Percentiles rank a stretch among this genome's conserved stretches.
Conservation (phyloP, 2,113 vertebrate genomes). For the Cheirogaleus medius region DNA sequence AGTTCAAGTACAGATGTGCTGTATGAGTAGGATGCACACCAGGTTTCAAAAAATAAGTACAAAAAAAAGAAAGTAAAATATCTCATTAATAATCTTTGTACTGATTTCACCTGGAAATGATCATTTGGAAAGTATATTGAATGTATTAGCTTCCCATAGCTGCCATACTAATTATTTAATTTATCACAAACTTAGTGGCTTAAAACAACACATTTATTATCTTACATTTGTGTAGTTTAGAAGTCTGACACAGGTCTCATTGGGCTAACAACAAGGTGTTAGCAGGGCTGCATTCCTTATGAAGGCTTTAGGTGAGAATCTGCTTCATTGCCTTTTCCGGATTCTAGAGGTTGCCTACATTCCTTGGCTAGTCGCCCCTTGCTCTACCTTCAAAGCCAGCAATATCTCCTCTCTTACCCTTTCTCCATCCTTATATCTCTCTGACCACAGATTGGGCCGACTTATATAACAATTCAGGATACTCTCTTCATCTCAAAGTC, state of each 20-base stretch:
- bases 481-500: neutral
- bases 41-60: neutral
- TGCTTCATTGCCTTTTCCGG: neutral
- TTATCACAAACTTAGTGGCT: neutral
- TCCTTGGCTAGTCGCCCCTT: neutral
- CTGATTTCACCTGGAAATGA: neutral
- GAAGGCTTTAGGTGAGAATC: neutral
- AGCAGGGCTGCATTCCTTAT: neutral
- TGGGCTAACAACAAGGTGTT: neutral
- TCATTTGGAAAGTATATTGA: neutral
- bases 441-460: neutral
- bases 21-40: neutral
- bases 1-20: neutral
- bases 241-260: neutral
- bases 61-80: neutral
- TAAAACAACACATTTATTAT: neutral
- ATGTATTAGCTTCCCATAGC: neutral
- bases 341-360: neutral
- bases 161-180: neutral
- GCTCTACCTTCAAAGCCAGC: neutral
- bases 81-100: neutral
- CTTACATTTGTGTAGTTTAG: neutral
- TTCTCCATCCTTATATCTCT: neutral
- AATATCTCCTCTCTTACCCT: neutral
- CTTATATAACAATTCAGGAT: neutral